These are phyloP conservation scores for Panopea generosa DNA, from an alignment of 2,888 invertebrate genomes.

Conservation along the genomic window DNA sequence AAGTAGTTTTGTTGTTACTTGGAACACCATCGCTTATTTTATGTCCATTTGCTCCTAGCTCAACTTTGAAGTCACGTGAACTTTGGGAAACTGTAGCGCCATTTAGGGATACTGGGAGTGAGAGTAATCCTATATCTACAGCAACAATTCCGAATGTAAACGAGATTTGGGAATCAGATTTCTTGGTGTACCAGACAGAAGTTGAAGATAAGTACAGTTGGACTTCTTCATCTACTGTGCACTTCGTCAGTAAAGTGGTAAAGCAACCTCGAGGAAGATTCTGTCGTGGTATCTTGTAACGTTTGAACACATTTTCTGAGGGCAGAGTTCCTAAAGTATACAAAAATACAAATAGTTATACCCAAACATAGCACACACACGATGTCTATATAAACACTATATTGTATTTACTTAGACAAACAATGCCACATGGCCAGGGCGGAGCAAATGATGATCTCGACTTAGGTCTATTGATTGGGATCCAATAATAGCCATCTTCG, in stretches of 20 bases:
- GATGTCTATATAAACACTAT: no score
- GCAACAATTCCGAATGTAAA: conserved; percentile 36
- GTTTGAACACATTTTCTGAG: conserved; percentile 7
- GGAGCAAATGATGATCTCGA: no score
- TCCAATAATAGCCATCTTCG: no score
- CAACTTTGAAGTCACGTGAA: conserved; percentile 9
- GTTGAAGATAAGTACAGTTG: conserved; percentile 40
- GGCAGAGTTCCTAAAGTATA: no score
- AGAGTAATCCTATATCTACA: conserved; percentile 30
- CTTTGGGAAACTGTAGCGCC: conserved; percentile 6
- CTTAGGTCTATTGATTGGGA: no score
- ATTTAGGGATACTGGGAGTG: conserved; percentile 30
- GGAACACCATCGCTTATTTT: conserved; percentile 2
- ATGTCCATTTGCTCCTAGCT: conserved; percentile 8
- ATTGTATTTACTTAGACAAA: no score
- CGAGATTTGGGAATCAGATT: conserved; percentile 7
- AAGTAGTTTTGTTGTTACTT: neutral
- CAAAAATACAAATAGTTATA: no score
- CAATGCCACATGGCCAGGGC: no score
- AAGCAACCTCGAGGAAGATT: conserved; percentile 33
- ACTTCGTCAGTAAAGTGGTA: conserved; percentile 20
- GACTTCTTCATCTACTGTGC: conserved; percentile 17
- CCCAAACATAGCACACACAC: no score
- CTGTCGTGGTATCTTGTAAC: conserved; percentile 15
- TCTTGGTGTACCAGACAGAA: conserved; percentile 32